phyloP scores from a whole-genome alignment of 2,113 vertebrate species.

The Brachypodius melanocephalos region DNA sequence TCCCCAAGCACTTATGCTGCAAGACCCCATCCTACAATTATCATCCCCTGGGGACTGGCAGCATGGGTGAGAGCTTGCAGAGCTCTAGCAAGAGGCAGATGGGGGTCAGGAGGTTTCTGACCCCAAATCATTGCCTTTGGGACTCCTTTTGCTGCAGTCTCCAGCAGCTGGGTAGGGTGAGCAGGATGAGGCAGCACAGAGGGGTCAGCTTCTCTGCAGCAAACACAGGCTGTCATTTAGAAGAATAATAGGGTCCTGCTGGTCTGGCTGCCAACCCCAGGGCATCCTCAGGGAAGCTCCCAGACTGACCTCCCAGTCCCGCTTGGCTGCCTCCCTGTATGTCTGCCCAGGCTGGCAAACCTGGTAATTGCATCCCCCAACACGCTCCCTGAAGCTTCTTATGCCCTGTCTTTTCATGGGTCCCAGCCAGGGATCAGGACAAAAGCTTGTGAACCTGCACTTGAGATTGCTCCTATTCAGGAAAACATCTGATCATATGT shows the following conservation, averaged over 20 bases:
- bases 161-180: not conserved
- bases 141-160: not conserved
- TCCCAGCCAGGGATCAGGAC: not conserved
- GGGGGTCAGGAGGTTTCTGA: not conserved
- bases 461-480: not conserved
- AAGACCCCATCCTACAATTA: not conserved
- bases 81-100: not conserved
- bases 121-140: not conserved
- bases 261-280: not conserved
- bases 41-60: not conserved
- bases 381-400: accelerated
- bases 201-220: not conserved
- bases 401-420: not conserved
- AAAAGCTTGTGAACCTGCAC: not conserved
- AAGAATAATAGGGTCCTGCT: not conserved
- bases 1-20: not conserved
- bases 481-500: not conserved
- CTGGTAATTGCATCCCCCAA: accelerated
- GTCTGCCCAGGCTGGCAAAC: not conserved
- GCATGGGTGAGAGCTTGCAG: not conserved
- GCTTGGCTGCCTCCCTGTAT: accelerated
- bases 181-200: not conserved
- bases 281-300: not conserved
- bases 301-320: not conserved
- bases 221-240: not conserved